These are phyloP conservation scores for Corydoras maculifer DNA, from an alignment of 2,113 vertebrate species.

Conservation along the genomic window DNA sequence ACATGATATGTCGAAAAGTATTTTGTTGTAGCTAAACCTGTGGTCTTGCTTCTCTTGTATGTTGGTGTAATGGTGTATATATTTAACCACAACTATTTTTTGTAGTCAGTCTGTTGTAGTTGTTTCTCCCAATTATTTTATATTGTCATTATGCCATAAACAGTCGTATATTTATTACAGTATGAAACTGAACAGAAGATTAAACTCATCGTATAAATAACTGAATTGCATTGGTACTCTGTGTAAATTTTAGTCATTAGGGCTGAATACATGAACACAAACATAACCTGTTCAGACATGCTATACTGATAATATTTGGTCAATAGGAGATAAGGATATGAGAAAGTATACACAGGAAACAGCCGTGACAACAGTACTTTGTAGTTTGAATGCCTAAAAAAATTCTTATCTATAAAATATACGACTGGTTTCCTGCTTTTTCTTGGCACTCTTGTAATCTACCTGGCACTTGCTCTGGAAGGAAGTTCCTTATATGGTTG, in stretches of 20 bases:
- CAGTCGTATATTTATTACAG: too few relatives aligned
- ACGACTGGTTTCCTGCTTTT: conserved; percentile 47
- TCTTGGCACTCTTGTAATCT: conserved; percentile 34
- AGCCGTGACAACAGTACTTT: conserved; percentile 43
- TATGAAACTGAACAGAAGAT: too few relatives aligned
- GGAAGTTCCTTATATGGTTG: conserved; percentile 47
- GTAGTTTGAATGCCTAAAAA: conserved; percentile 44
- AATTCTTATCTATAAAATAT: conserved; percentile 46
- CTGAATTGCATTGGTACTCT: too few relatives aligned
- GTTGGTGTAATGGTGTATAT: too few relatives aligned
- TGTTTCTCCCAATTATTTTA: too few relatives aligned
- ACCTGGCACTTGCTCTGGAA: conserved; percentile 41
- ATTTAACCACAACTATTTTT: too few relatives aligned
- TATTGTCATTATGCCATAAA: too few relatives aligned
- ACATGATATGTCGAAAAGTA: too few relatives aligned
- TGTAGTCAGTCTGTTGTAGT: too few relatives aligned
- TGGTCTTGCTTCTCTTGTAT: too few relatives aligned
- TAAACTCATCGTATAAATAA: too few relatives aligned
- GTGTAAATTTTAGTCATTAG: conserved; percentile 1
- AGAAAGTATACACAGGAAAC: conserved; percentile 44
- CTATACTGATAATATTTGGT: conserved; percentile 32
- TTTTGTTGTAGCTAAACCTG: too few relatives aligned
- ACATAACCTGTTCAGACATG: conserved; percentile 18
- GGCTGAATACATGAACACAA: conserved; percentile 26
- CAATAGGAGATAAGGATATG: conserved; percentile 43